A percentile compares a stretch with the other conserved stretches of the same genome.
Evolutionary conservation across 2,797 vertebrate genomes (phyloP).

Genomic region (Crocidura indochinensis): DNA sequence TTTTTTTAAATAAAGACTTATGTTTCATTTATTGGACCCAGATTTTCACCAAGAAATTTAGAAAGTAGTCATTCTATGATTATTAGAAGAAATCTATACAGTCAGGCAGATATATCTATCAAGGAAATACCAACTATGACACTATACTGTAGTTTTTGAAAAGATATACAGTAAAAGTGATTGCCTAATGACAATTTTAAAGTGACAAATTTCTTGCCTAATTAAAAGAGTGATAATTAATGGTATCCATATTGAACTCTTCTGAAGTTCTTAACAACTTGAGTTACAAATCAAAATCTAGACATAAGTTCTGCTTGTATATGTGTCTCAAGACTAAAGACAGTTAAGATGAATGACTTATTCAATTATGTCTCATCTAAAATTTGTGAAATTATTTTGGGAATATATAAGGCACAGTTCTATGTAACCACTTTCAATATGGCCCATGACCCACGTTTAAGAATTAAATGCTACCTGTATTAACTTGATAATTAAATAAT

Average conservation of each 20-base stretch:
- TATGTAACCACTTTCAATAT: constrained; percentile 20
- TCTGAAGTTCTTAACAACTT: constrained; percentile 80
- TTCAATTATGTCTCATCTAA: constrained; percentile 55
- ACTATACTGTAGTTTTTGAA: constrained; percentile 83
- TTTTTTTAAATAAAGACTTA: not conserved
- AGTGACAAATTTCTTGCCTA: constrained; percentile 87
- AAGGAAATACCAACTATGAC: constrained; percentile 83
- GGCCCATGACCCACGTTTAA: not conserved
- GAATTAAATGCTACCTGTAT: not conserved
- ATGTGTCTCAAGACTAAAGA: constrained; percentile 41
- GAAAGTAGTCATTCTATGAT: constrained; percentile 58
- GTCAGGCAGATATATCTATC: constrained; percentile 81
- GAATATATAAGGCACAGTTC: constrained; percentile 31
- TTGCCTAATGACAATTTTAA: constrained; percentile 85
- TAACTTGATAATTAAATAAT: constrained; percentile 47
- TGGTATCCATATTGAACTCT: constrained; percentile 81
- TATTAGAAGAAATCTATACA: constrained; percentile 56
- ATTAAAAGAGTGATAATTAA: constrained; percentile 87
- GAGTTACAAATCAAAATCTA: constrained; percentile 87
- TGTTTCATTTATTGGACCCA: not conserved
- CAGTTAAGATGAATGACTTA: constrained; percentile 51
- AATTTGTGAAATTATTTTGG: constrained; percentile 56
- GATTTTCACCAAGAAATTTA: constrained; percentile 44
- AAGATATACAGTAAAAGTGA: constrained; percentile 86
- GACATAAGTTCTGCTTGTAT: constrained; percentile 63